Base-by-base conservation (phyloP, 2,797 vertebrate species). In the Triplophysa bombifrons region DNA sequence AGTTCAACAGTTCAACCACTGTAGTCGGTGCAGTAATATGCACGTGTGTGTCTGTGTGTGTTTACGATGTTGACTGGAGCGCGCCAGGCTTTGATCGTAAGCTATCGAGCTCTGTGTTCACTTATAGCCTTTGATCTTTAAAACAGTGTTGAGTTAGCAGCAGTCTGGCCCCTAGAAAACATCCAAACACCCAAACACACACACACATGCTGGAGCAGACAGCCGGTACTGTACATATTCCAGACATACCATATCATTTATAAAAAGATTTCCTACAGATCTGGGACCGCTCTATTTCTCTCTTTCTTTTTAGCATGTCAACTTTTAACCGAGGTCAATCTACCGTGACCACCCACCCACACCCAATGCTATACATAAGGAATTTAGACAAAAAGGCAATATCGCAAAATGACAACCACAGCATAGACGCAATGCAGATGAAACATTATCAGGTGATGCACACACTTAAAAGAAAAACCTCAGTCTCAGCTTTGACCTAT, bases 111-210 rank as follows among this genome's bases (percentile, higher is more conserved):
- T 61, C 72, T 81, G 70, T 68, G 72, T 75, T 75, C 63, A 56
- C 72, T 61, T 70, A 53, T 50, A 22, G 66, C 17, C 20, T 81
- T 81, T 81, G 72, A 75, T 81, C 72, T 81, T 81, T 81, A 69
- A 74, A 80, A 80, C 69, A 67, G 38, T 55, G 65, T 80, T 1
- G 17, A 58, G 20, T 69, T 51, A 73, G 60, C 71, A 74, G 64
- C 46, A 3, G 30, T 46, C 69, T 72, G 60, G 68, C 30, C 58
- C 64, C 69, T 48, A 12, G 73, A 53, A 66, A 17, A 19, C 64
- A 72, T 69, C 51, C 67, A 67, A 70, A 38, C 34, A 38, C 34
- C 4, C 34, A 34, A 2, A 77, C 51, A 41, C 9, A 41, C 41
- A 44, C 48, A 73, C 61, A 76, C 34, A 83, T 30, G 6, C 22